Evolutionary conservation across 2,113 vertebrate genomes (phyloP), one percentile per base, ranked within the genome.

Genomic region (Centropus bengalensis): DNA sequence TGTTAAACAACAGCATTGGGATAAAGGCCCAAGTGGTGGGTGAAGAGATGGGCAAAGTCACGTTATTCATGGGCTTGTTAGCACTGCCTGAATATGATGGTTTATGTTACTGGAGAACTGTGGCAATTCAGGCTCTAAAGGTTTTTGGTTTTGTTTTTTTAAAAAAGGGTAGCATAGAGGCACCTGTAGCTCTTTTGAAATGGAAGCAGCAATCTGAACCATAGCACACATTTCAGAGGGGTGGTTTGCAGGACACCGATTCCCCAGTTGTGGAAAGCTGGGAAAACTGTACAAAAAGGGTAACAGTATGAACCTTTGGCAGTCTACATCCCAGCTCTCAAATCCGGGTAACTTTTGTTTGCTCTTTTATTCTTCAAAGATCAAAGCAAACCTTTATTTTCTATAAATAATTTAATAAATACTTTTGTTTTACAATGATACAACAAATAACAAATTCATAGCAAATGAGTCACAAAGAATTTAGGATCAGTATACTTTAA

Each of bases 401-500:
- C 96, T 96, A 96, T 93, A 93, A 96, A 97, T 93, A 96, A 91
- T 93, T 94, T 96, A 97, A 90, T 91, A 97, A 95, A 96, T 93
- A 93, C 69, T 94, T 97, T 96, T 73, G 70, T 79, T 97, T 95
- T 94, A 96, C 79, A 94, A 92, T 47, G 40, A 93, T 90, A 91
- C 91, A 95, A 80, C 86, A 94, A 95, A 54, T 74, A 89, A 94
- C 83, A 95, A 88, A 88, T 71, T 95, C 96, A 95, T 87, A 94
- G 93, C 84, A 98, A 98, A 97, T 5, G 91, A 97, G 95, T 94
- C 97, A 96, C 89, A 96, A 96, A 91, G 95, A 91, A 90, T 76
- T 96, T 98, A 98, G 97, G 98, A 98, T 99, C 98, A 98, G 98
- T 99, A 99, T 98, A 98, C 98, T 99, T 99, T 99, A 99, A 99